Base-by-base conservation (phyloP, 2,113 vertebrate species). In the Sylvia atricapilla region DNA sequence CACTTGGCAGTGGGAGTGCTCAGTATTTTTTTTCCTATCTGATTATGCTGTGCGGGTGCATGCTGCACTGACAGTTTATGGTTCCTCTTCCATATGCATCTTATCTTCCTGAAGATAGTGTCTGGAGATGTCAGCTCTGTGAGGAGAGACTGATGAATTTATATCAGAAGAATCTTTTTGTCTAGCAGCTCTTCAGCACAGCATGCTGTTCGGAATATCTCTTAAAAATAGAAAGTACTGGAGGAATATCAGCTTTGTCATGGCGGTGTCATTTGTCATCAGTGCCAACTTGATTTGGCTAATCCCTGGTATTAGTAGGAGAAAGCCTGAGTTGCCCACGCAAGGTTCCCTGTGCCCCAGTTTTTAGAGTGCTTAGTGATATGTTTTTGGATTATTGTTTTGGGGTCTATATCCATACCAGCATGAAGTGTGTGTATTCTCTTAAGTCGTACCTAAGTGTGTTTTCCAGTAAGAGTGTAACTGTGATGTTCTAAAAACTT, bases 241-340 rank as follows among this genome's bases (percentile, higher is more conserved):
- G 70, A 74, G 41, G 52, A 87, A n/a, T 72, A 75, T 33, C 76
- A 70, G 52, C 86, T 74, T 55, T 43, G 59, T 87, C 66, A 68
- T 0, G 2, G 50, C 0, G 0, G 24, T 39, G 55, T 24, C 4
- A 0, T 77, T 84, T 74, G 25, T 77, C 47, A 70, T 77, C 30
- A 15, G 27, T 52, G 63, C 43, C 5, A 28, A 25, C 50, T 53
- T 75, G 39, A 25, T 56, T 74, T 84, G 68, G 46, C 67, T 86
- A 50, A 87, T 82, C 19, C 35, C 50, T 7, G 9, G 14, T 39
- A 60, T 72, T 83, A 72, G 74, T 41, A 68, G 79, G 75, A 92
- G 67, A 78, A 72, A 56, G 46, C 33, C 41, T 8, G n/a, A 88
- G 55, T 9, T 69, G 59, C 68, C 66, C 31, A 9, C 31, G 4